Evolutionary conservation across 2,113 vertebrate species (phyloP), one percentile per base, ranked within the genome.

Genomic region (Pelecanoides urinatrix): DNA sequence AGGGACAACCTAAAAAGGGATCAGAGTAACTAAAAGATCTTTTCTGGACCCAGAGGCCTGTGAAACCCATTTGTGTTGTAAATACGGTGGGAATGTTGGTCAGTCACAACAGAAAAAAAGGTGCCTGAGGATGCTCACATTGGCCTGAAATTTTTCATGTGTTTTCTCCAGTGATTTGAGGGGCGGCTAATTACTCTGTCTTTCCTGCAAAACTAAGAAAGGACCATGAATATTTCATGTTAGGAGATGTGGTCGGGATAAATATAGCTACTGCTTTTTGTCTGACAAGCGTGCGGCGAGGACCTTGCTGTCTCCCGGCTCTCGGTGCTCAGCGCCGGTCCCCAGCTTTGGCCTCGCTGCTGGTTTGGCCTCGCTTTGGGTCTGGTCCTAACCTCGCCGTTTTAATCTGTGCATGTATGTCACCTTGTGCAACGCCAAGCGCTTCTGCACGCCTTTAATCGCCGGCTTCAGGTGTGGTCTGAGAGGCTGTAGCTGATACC

Each of bases 231-330:
- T 95, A 83, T 93, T 94, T 96, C 55, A 83, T 47, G 22, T 42
- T 44, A 32, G 55, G 78, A 74, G 91, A 52, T 0, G 1, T 16
- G 18, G 44, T 42, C 0, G 0, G 61, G 87, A 50, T 91, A 82
- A 96, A 85, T 67, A 77, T 7, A 79, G 47, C 40, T 76, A 4
- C 59, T 58, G 61, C 5, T 44, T 53, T 32, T 62, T 65, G 72
- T 19, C 42, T 58, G 36, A 11, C 0, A 3, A 55, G 36, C 0
- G 0, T 30, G 44, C 36, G 27, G 42, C 0, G 0, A 88, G 67
- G 38, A 49, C 34, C 79, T 79, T 2, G 0, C 3, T 0, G 15
- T 49, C 26, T 29, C 42, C 61, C 0, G 0, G n/a, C 68, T 62
- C 50, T 62, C 4, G 1, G 58, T 2, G 25, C 47, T 63, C 36